Conservation (phyloP, 2,113 vertebrate species). For the Rhombomys opimus region DNA sequence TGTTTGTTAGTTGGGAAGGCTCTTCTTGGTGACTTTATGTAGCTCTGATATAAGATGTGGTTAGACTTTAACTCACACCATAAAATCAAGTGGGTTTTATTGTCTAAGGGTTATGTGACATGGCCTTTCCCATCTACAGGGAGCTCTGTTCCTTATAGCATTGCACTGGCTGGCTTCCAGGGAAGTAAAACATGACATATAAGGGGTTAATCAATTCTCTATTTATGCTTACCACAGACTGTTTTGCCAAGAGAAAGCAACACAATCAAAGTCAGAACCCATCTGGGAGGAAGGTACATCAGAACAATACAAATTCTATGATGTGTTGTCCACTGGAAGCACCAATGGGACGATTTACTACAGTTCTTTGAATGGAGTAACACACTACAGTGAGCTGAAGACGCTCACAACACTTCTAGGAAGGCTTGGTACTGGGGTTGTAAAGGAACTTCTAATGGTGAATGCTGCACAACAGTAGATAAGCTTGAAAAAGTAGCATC, state of each 20-base stretch:
- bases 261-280: background rate
- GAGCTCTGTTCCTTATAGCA: background rate
- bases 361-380: background rate
- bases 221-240: background rate
- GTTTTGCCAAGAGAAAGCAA: background rate
- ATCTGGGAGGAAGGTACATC: background rate
- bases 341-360: background rate
- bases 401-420: background rate
- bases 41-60: background rate
- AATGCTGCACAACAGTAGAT: background rate
- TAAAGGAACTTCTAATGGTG: background rate
- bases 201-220: slow-evolving; percentile 3
- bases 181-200: background rate
- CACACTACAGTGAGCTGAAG: background rate
- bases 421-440: background rate
- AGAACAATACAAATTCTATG: background rate
- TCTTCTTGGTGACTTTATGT: background rate
- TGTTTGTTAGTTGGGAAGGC: background rate
- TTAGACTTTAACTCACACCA: background rate
- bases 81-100: background rate
- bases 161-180: background rate
- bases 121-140: background rate
- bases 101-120: background rate
- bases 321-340: background rate
- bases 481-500: background rate